Evolutionary conservation across 2,113 vertebrate genomes (phyloP), one percentile per base, ranked within the genome.

Genomic region (Istiophorus platypterus): DNA sequence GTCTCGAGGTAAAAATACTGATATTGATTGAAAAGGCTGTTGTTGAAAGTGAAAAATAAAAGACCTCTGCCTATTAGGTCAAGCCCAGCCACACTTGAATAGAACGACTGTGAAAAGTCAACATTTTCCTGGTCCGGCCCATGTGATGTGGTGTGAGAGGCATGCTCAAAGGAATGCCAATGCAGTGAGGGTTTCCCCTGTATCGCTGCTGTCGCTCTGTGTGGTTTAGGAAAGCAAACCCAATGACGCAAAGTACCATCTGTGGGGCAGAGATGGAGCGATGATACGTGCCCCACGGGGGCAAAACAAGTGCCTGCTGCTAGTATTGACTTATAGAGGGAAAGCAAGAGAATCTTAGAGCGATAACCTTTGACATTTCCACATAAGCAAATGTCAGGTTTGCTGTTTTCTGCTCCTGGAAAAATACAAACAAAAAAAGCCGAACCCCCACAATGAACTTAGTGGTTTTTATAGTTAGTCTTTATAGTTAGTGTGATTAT

Each of bases 71-170:
- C 85, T 79, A 78, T 79, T 82, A 86, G 86, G 92, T 91, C 81
- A 84, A 52, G 74, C 72, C 31, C 78, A 81, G 84, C 84, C 80
- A 84, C 8, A 89, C 76, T 83, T 92, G 86, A 88, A 89, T 61
- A 67, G 81, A 89, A 76, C 3, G 68, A 88, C 86, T 90, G 86
- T 86, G 89, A 92, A 93, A 92, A 93, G 90, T 91, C 89, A 91
- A 92, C 89, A 88, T 90, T 88, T 92, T 85, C 62, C 91, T 86
- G 80, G 31, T 67, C 57, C 82, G 0, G 85, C 84, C 87, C 87
- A 85, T 84, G 90, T 93, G 89, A 93, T 91, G 88, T 64, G 80
- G 90, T 34, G 86, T 57, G 76, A 78, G 89, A 88, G 86, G 88
- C 84, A 62, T 17, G 85, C 90, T 91, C 87, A 87, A 87, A 91